Conservation (phyloP, 2,797 vertebrate genomes). For the Parambassis ranga region DNA sequence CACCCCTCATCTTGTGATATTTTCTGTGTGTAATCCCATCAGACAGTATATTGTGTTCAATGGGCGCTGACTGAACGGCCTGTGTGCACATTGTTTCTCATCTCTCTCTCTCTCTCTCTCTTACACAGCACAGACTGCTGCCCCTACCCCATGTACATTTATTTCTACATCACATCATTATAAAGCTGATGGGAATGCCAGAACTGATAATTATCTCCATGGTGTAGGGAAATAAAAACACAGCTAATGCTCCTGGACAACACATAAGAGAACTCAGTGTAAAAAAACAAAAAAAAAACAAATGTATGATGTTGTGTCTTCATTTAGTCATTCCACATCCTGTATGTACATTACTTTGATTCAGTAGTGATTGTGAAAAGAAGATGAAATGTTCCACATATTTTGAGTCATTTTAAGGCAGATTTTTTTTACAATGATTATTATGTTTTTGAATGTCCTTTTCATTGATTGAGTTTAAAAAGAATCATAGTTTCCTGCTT, state of each 20-base stretch:
- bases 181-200: constrained; percentile 62
- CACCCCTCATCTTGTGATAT: neutral
- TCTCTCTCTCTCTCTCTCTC: constrained; percentile 37
- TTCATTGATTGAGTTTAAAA: constrained; percentile 31
- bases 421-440: constrained; percentile 36
- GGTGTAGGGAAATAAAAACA: constrained; percentile 45
- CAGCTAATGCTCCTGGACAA: constrained; percentile 50
- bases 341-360: constrained; percentile 54
- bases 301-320: constrained; percentile 57
- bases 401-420: constrained; percentile 28
- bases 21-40: constrained; percentile 3
- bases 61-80: neutral
- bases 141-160: constrained; percentile 68
- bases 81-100: constrained; percentile 16
- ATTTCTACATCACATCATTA: constrained; percentile 69
- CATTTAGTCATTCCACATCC: constrained; percentile 62
- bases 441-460: constrained; percentile 50
- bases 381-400: constrained; percentile 39
- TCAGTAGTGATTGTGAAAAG: constrained; percentile 29
- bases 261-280: constrained; percentile 54
- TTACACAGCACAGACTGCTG: constrained; percentile 56
- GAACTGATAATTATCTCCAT: constrained; percentile 59
- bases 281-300: too few relatives aligned
- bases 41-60: neutral
- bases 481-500: constrained; percentile 34